Conservation (phyloP, 2,888 invertebrate species). For the Chrysolina haemoptera region DNA sequence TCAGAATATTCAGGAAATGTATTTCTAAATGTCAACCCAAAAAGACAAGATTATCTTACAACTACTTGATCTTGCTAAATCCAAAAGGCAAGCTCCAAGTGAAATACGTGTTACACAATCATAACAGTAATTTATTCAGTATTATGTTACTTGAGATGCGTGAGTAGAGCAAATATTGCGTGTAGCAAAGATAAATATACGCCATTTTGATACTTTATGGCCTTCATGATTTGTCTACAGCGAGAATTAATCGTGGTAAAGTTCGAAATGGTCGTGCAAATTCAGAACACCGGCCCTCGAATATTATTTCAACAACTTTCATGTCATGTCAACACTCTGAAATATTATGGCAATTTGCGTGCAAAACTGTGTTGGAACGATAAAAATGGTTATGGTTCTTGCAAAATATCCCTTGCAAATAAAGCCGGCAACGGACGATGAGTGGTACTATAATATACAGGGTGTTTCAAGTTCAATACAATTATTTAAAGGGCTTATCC, state of each 20-base stretch:
- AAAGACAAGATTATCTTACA: no score
- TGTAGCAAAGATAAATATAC: not conserved
- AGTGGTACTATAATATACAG: no score
- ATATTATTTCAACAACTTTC: not conserved
- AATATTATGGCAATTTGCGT: not conserved
- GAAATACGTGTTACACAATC: constrained; percentile 9
- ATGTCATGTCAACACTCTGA: not conserved
- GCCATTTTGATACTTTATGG: constrained; percentile 2
- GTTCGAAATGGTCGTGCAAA: not conserved
- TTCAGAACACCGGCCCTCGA: not conserved
- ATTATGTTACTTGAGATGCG: not conserved
- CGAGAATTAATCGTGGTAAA: not conserved
- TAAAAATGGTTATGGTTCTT: not conserved
- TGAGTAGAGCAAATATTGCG: constrained; percentile 13
- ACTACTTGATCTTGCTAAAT: not conserved
- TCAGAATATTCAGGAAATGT: no score
- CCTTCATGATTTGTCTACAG: not conserved
- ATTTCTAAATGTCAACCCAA: no score
- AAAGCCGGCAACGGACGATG: no score
- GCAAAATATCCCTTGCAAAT: no score
- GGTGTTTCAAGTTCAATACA: no score
- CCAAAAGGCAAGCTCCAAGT: not conserved
- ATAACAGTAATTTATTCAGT: not conserved
- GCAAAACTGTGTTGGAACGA: not conserved
- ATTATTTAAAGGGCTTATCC: no score